These are phyloP conservation scores for Heliconius hortense DNA, from an alignment of 2,888 invertebrate genomes.

Conservation along the genomic window DNA sequence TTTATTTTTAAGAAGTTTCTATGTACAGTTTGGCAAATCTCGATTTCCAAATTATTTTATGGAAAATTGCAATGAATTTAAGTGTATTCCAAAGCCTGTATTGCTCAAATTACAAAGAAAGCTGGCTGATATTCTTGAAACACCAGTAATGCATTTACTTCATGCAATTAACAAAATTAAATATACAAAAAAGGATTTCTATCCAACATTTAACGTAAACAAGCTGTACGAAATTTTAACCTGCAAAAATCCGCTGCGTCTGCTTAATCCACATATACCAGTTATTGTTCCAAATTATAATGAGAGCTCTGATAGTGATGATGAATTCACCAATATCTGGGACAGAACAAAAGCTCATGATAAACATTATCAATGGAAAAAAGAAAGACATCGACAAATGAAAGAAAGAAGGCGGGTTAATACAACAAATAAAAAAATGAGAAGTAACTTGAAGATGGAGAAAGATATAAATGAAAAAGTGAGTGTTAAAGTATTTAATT, in stretches of 20 bases:
- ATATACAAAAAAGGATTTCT: slow-evolving; percentile 83
- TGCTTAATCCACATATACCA: slow-evolving; percentile 73
- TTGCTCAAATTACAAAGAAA: slow-evolving; percentile 85
- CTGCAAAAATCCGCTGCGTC: slow-evolving; percentile 76
- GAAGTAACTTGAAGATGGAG: slow-evolving; percentile 62
- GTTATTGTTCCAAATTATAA: slow-evolving; percentile 48
- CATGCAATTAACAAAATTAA: slow-evolving; percentile 86
- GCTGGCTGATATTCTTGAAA: slow-evolving; percentile 85
- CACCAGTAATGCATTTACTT: slow-evolving; percentile 87
- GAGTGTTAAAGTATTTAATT: slow-evolving; percentile 50
- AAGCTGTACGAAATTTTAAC: slow-evolving; percentile 83
- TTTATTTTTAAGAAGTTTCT: slow-evolving; percentile 84
- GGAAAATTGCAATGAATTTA: slow-evolving; percentile 86
- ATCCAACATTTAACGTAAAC: slow-evolving; percentile 83
- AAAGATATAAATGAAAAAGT: slow-evolving; percentile 81
- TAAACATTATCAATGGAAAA: slow-evolving; percentile 71
- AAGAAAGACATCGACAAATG: slow-evolving; percentile 64
- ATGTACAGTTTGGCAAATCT: slow-evolving; percentile 82
- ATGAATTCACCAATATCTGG: slow-evolving; percentile 68
- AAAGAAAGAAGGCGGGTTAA: slow-evolving; percentile 65
- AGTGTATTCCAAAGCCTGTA: slow-evolving; percentile 85
- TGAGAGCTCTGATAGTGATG: slow-evolving; percentile 68
- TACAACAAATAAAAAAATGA: slow-evolving; percentile 58
- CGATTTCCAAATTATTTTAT: slow-evolving; percentile 88
- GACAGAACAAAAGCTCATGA: slow-evolving; percentile 77